Evolutionary conservation across 2,888 invertebrate genomes (phyloP).

Genomic region (Anorthoa munda): DNA sequence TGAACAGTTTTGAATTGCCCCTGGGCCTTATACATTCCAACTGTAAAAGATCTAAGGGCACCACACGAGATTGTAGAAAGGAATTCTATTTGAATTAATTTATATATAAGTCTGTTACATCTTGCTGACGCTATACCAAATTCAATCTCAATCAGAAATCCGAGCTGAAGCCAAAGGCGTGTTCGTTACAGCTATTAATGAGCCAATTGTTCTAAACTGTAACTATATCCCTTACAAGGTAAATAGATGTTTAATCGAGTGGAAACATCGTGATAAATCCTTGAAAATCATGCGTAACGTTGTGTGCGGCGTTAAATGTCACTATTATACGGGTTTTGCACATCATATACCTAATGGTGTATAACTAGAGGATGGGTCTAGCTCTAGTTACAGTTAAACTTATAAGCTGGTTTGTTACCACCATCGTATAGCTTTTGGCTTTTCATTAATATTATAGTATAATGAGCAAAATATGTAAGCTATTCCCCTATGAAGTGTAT

Average conservation of each 20-base stretch:
- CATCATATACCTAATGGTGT: conserved; percentile 9
- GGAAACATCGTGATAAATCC: conserved; percentile 62
- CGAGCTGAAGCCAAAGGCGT: conserved; percentile 8
- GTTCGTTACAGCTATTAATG: conserved; percentile 54
- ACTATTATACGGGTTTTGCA: conserved; percentile 54
- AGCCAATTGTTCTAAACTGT: conserved; percentile 52
- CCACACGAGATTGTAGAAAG: conserved; percentile 5
- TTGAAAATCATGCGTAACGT: conserved; percentile 59
- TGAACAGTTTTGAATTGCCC: conserved; percentile 46
- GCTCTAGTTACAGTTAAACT: not conserved
- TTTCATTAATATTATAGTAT: not conserved
- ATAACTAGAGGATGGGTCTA: conserved; percentile 4
- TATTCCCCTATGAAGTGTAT: not conserved
- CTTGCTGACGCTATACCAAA: conserved; percentile 25
- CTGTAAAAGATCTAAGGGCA: conserved; percentile 13
- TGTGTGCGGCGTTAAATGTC: conserved; percentile 55
- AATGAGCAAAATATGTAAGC: not conserved
- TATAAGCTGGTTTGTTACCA: not conserved
- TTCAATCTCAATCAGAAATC: conserved; percentile 36
- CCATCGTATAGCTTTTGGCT: not conserved
- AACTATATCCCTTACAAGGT: conserved; percentile 60
- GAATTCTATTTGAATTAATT: conserved; percentile 7
- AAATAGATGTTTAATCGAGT: conserved; percentile 59
- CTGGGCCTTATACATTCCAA: conserved; percentile 22
- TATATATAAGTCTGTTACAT: conserved; percentile 11